phyloP scores from a whole-genome alignment of 1,140 invertebrate species.

The Polyergus mexicanus region DNA sequence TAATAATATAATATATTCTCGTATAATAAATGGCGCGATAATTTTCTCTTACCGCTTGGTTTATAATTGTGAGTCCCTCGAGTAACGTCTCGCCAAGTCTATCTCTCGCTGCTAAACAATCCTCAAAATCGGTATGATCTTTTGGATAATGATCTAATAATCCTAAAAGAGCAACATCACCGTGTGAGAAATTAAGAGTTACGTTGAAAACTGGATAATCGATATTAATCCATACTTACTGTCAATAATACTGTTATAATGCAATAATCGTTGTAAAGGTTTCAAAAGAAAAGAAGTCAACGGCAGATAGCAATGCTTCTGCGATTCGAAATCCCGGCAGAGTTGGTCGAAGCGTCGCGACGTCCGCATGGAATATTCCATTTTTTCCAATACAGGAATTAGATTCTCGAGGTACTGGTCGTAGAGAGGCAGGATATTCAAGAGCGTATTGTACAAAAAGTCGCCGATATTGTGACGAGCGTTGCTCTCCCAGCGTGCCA shows the following conservation, averaged over 20 bases:
- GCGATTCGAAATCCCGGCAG: constrained; percentile 94
- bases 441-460: constrained; percentile 85
- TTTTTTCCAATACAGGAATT: constrained; percentile 90
- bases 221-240: constrained; percentile 88
- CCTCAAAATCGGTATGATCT: constrained; percentile 91
- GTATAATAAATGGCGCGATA: constrained; percentile 7
- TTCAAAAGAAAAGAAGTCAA: constrained; percentile 95
- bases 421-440: constrained; percentile 90
- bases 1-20: neutral
- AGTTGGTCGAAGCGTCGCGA: constrained; percentile 92
- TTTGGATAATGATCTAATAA: constrained; percentile 92
- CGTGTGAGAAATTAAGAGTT: constrained; percentile 12
- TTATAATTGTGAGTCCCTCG: constrained; percentile 82
- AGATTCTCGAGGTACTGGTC: constrained; percentile 93
- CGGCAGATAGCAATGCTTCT: constrained; percentile 95
- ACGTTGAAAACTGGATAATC: constrained; percentile 69
- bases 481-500: constrained; percentile 89
- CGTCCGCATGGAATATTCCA: constrained; percentile 91
- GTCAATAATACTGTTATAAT: constrained; percentile 94
- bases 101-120: constrained; percentile 91
- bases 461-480: constrained; percentile 88
- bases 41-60: constrained; percentile 82
- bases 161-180: constrained; percentile 84
- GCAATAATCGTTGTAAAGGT: constrained; percentile 95
- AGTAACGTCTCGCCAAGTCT: constrained; percentile 87